Conservation (phyloP, 2,797 vertebrate species). For the Anabacerthia variegaticeps region DNA sequence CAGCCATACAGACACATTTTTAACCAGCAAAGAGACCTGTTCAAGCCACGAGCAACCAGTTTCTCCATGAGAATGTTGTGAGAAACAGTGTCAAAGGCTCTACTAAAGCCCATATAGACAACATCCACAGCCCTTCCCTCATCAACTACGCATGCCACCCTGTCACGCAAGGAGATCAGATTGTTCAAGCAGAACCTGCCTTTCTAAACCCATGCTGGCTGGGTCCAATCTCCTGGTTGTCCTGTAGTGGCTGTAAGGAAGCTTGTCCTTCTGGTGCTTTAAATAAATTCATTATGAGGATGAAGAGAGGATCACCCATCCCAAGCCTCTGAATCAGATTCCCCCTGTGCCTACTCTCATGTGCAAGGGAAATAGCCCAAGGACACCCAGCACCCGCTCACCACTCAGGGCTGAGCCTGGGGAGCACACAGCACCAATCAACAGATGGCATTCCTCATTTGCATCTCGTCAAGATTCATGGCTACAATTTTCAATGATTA, state of each 20-base stretch:
- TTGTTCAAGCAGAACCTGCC: background rate
- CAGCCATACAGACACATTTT: background rate
- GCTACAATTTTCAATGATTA: conserved; percentile 6
- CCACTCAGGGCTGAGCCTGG: fast-evolving
- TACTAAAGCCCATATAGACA: fast-evolving
- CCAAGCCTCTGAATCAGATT: background rate
- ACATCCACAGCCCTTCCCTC: background rate
- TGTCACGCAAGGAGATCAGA: background rate
- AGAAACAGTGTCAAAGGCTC: background rate
- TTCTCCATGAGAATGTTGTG: background rate
- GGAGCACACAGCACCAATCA: background rate
- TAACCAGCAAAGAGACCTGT: background rate
- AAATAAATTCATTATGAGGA: background rate
- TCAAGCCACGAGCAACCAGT: background rate
- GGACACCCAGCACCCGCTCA: background rate
- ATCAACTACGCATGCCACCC: background rate
- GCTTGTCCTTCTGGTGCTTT: background rate
- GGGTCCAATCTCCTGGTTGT: background rate
- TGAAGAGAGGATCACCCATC: background rate
- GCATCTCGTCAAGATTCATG: background rate
- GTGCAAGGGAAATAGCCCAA: background rate
- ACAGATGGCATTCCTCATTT: conserved; percentile 1
- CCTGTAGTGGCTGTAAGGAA: background rate
- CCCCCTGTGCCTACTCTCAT: background rate
- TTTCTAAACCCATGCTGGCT: background rate